phyloP scores from a whole-genome alignment of 92 coral and sea anemone genomes.

The Phymanthus crucifer region DNA sequence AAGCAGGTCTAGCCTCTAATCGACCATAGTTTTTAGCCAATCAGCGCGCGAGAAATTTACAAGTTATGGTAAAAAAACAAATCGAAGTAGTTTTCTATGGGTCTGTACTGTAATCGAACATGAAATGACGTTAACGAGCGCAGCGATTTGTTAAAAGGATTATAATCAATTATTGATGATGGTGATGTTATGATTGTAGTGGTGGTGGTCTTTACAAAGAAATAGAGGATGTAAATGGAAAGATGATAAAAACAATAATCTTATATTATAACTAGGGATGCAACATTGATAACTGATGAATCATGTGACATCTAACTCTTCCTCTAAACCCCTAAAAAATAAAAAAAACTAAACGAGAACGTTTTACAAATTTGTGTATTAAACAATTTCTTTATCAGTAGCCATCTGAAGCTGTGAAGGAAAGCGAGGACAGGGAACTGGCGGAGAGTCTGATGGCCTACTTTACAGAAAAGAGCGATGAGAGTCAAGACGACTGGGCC shows the following conservation, averaged over 20 bases:
- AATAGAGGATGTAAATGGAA: too few relatives aligned
- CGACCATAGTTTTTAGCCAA: too few relatives aligned
- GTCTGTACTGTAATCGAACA: too few relatives aligned
- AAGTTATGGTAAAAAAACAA: too few relatives aligned
- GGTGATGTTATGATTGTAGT: too few relatives aligned
- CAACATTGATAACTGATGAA: not conserved
- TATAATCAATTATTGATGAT: too few relatives aligned
- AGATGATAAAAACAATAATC: not conserved
- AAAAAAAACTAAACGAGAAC: not conserved
- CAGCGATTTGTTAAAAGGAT: too few relatives aligned
- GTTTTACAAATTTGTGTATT: not conserved
- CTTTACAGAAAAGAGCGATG: slow-evolving; percentile 18
- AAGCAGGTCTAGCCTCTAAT: too few relatives aligned
- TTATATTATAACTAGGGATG: not conserved
- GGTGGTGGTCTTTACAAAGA: too few relatives aligned
- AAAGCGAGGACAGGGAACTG: slow-evolving; percentile 6
- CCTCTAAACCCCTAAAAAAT: not conserved
- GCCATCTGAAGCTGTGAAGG: slow-evolving; percentile 18
- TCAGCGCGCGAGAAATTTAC: too few relatives aligned
- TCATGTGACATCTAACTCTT: not conserved
- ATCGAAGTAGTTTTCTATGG: too few relatives aligned
- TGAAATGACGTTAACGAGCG: too few relatives aligned
- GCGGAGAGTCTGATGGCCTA: slow-evolving; percentile 30
- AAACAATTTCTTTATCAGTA: slow-evolving; percentile 25
- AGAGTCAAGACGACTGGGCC: slow-evolving; percentile 15